Conservation (phyloP, 2,797 vertebrate species). For the Urophycis tenuis region DNA sequence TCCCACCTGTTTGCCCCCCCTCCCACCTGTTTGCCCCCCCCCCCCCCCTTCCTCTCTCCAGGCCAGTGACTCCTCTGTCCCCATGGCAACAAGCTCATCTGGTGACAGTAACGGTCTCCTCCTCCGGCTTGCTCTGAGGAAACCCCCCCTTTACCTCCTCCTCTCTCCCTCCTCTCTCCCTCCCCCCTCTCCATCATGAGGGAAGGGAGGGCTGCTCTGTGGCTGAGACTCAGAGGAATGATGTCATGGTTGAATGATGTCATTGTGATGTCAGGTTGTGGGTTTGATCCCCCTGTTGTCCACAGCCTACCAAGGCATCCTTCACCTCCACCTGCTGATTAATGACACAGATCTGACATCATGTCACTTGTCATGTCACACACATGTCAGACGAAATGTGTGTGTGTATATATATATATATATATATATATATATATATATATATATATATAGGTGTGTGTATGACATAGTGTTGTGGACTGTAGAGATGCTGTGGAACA, state of each 20-base stretch:
- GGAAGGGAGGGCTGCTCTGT: not conserved
- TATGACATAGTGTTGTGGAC: too few species aligned
- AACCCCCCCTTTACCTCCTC: not conserved
- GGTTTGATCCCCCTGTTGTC: not conserved
- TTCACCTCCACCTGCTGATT: not conserved
- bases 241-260: not conserved
- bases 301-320: not conserved
- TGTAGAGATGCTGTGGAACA: not conserved
- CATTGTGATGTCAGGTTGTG: not conserved
- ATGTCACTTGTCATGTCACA: too few species aligned
- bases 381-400: too few species aligned
- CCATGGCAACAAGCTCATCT: constrained; percentile 78
- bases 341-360: too few species aligned
- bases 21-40: constrained; percentile 58
- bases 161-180: not conserved
- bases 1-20: too few species aligned
- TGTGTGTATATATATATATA: too few species aligned
- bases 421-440: too few species aligned
- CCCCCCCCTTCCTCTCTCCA: constrained; percentile 58
- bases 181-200: not conserved
- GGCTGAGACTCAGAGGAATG: not conserved
- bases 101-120: constrained; percentile 62
- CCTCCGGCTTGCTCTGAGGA: constrained; percentile 48
- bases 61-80: constrained; percentile 69
- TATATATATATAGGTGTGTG: too few species aligned